Base-by-base conservation (phyloP, 2,797 vertebrate species). In the Pseudochromis fuscus region DNA sequence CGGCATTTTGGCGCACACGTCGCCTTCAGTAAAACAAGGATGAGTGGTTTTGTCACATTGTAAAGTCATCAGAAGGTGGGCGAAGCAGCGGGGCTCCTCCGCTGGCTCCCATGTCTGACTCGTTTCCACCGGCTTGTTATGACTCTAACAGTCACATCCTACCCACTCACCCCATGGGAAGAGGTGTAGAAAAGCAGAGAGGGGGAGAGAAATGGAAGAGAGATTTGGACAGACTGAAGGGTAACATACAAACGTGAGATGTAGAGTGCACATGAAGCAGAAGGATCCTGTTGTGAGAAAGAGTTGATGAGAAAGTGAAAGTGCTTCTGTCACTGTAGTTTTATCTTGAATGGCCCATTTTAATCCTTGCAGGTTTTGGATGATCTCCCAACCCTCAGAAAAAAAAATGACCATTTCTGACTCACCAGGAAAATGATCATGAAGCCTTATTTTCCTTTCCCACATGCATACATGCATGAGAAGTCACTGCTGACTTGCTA, bases 61-160 rank as follows among this genome's bases (percentile, higher is more conserved):
- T 88, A 91, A 93, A 93, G 88, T 86, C 85, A 93, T 93, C 89
- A 92, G 82, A 63, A 80, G 87, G 91, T 88, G 90, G 90, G 89
- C 75, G 89, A 86, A 72, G 74, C 82, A 65, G 72, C 76, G 24
- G 76, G 78, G 70, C 83, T 86, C 74, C 77, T 82, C 75, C 4
- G 55, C 79, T 72, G 83, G 71, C 80, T 86, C 70, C 71, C 56
- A 31, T 52, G 84, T 90, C 86, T 85, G 82, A 84, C 75, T 84
- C 13, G 56, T 62, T 92, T 90, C 89, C 84, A 88, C 72, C 61
- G 72, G 48, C 75, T 77, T 75, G 83, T 89, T 91, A 91, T 91
- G 88, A 90, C 71, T 91, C 86, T 88, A 90, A 67, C 91, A 91
- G 86, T 81, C 85, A 72, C 79, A 68, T 89, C 76, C 91, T 81